Conservation (phyloP, 2,888 invertebrate genomes). For the Urechis unicinctus region DNA sequence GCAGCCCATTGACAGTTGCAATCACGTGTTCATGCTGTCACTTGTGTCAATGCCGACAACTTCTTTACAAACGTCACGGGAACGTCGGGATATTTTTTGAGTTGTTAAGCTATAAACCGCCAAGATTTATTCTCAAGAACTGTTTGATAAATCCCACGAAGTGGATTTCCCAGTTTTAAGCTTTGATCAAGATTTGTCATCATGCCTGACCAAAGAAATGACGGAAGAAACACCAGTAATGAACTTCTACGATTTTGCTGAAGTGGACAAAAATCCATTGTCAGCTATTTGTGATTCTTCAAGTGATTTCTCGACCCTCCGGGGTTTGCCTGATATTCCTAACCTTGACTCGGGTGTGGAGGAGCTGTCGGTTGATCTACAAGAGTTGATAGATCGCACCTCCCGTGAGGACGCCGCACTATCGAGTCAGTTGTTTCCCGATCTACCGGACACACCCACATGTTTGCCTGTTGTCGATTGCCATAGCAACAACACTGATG, state of each 20-base stretch:
- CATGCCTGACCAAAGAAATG: conserved; percentile 6
- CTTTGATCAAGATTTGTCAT: conserved; percentile 7
- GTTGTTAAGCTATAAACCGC: too few species aligned
- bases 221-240: neutral
- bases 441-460: conserved; percentile 4
- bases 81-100: too few species aligned
- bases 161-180: conserved; percentile 3
- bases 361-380: conserved; percentile 85
- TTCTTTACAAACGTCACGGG: too few species aligned
- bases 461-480: too few species aligned
- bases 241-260: neutral
- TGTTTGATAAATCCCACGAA: too few species aligned
- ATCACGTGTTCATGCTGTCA: too few species aligned
- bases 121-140: too few species aligned
- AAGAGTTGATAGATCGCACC: conserved; percentile 68
- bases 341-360: too few species aligned
- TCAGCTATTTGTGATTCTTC: neutral
- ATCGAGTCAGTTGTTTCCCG: conserved; percentile 6
- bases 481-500: neutral
- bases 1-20: too few species aligned
- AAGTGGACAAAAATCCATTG: conserved; percentile 1
- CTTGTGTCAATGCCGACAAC: too few species aligned
- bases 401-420: neutral
- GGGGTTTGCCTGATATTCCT: conserved; percentile 56
- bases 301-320: neutral